phyloP scores from a whole-genome alignment of 2,797 vertebrate species.

The Rhinoraja longicauda region DNA sequence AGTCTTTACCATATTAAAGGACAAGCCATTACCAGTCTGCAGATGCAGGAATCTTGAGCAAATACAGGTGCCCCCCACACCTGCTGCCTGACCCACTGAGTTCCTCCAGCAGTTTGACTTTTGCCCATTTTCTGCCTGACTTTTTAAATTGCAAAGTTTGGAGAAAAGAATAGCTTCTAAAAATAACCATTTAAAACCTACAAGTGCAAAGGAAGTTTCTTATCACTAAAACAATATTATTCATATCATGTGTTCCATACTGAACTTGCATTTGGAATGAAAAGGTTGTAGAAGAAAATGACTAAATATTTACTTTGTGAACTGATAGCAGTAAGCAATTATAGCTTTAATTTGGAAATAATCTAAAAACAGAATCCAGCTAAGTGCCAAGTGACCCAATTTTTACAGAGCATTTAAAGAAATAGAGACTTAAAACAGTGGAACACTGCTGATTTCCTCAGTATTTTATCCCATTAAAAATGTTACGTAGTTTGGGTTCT shows the following conservation, averaged over 20 bases:
- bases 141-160: background rate
- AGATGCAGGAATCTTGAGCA: too few species aligned
- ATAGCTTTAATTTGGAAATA: slow-evolving; percentile 5
- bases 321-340: background rate
- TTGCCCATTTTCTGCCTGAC: background rate
- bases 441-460: background rate
- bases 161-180: background rate
- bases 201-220: background rate
- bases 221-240: background rate
- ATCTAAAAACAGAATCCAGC: background rate
- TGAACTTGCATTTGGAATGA: background rate
- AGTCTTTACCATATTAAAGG: background rate
- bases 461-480: background rate
- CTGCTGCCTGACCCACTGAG: too few species aligned
- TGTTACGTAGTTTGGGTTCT: background rate
- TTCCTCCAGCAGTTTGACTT: too few species aligned
- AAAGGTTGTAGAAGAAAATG: background rate
- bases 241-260: background rate
- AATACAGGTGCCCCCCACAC: too few species aligned
- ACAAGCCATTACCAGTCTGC: background rate
- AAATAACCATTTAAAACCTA: background rate
- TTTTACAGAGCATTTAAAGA: slow-evolving; percentile 15
- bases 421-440: background rate
- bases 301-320: background rate
- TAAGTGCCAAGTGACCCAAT: background rate